Evolutionary conservation across 2,113 vertebrate genomes (phyloP).

Genomic region (Sceloporus tristichus): DNA sequence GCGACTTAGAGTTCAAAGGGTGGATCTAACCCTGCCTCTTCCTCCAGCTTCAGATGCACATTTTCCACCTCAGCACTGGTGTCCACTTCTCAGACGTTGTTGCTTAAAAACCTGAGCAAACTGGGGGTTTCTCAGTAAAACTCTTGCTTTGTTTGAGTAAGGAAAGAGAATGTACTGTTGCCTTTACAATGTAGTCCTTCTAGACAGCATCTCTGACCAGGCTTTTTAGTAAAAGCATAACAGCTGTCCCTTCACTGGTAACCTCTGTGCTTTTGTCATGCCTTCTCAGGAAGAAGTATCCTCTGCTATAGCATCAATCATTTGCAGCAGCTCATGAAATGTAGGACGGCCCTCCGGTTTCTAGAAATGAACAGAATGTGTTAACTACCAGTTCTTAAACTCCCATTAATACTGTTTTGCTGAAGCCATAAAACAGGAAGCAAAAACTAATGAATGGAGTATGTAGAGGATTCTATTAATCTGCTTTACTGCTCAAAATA

Average conservation of each 20-base stretch:
- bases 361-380: slow-evolving; percentile 68
- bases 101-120: slow-evolving; percentile 11
- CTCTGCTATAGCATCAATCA: slow-evolving; percentile 79
- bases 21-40: background rate
- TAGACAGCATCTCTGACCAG: slow-evolving; percentile 16
- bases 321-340: slow-evolving; percentile 78
- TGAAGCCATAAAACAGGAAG: background rate
- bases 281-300: slow-evolving; percentile 75
- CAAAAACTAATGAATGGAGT: background rate
- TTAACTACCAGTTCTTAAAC: slow-evolving; percentile 18
- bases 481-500: background rate
- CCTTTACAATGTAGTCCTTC: background rate
- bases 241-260: slow-evolving; percentile 17
- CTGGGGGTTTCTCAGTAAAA: background rate
- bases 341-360: slow-evolving; percentile 82
- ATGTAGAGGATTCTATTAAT: background rate
- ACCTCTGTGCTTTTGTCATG: background rate
- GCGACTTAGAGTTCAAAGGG: background rate
- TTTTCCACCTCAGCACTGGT: background rate
- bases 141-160: background rate
- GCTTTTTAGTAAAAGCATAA: background rate
- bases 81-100: slow-evolving; percentile 9
- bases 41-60: background rate
- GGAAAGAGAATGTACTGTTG: background rate
- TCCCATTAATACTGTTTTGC: background rate